Base-by-base conservation (phyloP, 2,888 invertebrate species). In the Schrankia costaestrigalis region DNA sequence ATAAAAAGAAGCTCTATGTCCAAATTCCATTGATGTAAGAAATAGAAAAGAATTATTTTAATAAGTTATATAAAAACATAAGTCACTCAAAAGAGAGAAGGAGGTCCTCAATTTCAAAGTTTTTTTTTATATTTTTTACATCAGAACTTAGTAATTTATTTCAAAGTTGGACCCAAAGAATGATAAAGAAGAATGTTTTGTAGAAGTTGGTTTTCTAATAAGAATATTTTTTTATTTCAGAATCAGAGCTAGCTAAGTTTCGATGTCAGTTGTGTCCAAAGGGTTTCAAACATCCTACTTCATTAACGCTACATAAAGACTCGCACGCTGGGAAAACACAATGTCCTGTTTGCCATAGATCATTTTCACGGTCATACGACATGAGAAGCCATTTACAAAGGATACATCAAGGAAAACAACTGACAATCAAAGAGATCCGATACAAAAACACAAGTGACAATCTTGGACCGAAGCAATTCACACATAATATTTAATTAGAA, bases 251-350 rank as follows among this genome's bases (percentile, higher is more conserved):
- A 53, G 89, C 89, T 1, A 89, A 89, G 64, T 91, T 90, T 69
- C 88, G 90, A 49, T 91, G 91, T 73, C 89, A 89, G 67, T 73
- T 91, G 53, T 91, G 91, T 72, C 90, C 89, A 45, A 91, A 91
- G 79, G 90, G 90, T 41, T 91, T 91, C 63, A 90, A 90, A 63
- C 90, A 90, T 70, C 90, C 90, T 9, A 91, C 90, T 46, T 91
- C 91, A 32, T 71, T 91, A 58, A 90, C 90, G 35, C 77, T 91
- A 30, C 91, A 91, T 62, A 90, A 89, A 73, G 90, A 90, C 64
- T 89, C 90, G 26, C 91, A 91, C 54, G 89, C 89, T 31, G 91
- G 91, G 13, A 90, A 91, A 69, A 91, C 91, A 11, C 89, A 89
- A 56, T 91, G 91, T 54, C 91, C 91, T 6, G 89, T 91, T 31